These are phyloP conservation scores for Timandra comae DNA, from an alignment of 2,888 invertebrate species.

Conservation along the genomic window DNA sequence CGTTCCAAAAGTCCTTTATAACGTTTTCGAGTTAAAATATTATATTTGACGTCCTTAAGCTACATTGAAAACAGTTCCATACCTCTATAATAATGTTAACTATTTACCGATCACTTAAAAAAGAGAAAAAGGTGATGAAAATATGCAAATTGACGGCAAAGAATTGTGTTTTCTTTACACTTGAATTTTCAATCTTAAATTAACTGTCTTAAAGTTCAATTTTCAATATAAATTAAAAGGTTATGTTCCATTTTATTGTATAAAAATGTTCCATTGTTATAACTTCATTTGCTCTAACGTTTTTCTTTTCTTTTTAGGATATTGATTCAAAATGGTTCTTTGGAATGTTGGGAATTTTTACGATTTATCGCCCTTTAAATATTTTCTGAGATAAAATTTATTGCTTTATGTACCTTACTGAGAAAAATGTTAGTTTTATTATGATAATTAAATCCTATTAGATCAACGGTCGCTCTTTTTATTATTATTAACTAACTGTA, in stretches of 20 bases:
- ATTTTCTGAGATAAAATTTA: constrained; percentile 13
- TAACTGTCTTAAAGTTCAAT: too few species aligned
- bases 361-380: constrained; percentile 48
- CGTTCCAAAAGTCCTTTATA: too few species aligned
- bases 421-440: neutral
- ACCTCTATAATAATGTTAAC: constrained; percentile 20
- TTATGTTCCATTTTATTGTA: constrained; percentile 26
- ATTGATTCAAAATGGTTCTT: constrained; percentile 68
- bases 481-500: neutral
- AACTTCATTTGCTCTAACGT: constrained; percentile 65
- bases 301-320: constrained; percentile 54
- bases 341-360: constrained; percentile 66
- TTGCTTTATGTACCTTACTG: constrained; percentile 3
- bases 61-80: constrained; percentile 1
- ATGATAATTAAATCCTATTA: neutral
- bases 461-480: neutral
- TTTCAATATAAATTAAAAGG: too few species aligned
- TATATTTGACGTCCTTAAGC: too few species aligned
- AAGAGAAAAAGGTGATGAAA: constrained; percentile 48
- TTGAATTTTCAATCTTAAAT: too few species aligned
- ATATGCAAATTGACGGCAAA: constrained; percentile 50
- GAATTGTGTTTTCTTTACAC: too few species aligned
- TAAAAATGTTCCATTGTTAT: constrained; percentile 54
- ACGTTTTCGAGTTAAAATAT: too few species aligned
- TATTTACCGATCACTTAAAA: constrained; percentile 37